A percentile compares a stretch with the other conserved stretches of the same genome.
phyloP scores from a whole-genome alignment of 1,140 invertebrate genomes.

The Bradysia coprophila region DNA sequence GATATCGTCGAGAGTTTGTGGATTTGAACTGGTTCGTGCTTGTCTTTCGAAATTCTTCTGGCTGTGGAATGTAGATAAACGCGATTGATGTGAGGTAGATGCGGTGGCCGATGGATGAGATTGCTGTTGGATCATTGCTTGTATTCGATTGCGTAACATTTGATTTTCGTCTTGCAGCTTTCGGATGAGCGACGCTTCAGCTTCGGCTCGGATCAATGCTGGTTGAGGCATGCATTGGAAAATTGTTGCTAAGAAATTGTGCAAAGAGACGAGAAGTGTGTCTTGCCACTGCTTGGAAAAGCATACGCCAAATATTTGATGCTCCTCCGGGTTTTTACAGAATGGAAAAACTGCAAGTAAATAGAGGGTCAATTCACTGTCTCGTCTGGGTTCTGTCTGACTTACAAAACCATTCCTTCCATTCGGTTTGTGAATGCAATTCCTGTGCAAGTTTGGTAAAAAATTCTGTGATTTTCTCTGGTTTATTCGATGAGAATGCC shows the following conservation, averaged over 20 bases:
- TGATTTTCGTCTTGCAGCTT: conserved; percentile 72
- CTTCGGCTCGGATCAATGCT: conserved; percentile 65
- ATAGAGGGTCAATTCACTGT: not conserved
- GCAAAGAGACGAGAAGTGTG: conserved; percentile 77
- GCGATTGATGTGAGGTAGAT: conserved; percentile 2
- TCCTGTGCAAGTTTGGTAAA: conserved; percentile 75
- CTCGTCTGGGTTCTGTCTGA: conserved; percentile 4
- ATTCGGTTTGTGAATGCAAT: conserved; percentile 73
- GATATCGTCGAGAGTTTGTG: conserved; percentile 28
- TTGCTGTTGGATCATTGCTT: conserved; percentile 13
- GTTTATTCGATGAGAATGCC: conserved; percentile 58
- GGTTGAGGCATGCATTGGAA: conserved; percentile 75
- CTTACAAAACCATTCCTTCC: conserved; percentile 96
- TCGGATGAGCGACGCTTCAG: conserved; percentile 60
- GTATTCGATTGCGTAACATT: conserved; percentile 35
- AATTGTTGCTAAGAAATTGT: conserved; percentile 83
- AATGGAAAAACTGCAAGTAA: conserved; percentile 66
- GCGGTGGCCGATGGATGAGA: conserved; percentile 11
- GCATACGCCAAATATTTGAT: conserved; percentile 67
- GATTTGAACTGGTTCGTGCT: conserved; percentile 31
- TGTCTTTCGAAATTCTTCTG: conserved; percentile 23
- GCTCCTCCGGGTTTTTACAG: conserved; percentile 78
- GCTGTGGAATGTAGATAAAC: conserved; percentile 7
- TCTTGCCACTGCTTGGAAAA: conserved; percentile 93
- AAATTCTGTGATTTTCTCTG: conserved; percentile 78